These are phyloP conservation scores for Ammospiza caudacuta DNA, from an alignment of 2,113 vertebrate genomes.

Conservation along the genomic window DNA sequence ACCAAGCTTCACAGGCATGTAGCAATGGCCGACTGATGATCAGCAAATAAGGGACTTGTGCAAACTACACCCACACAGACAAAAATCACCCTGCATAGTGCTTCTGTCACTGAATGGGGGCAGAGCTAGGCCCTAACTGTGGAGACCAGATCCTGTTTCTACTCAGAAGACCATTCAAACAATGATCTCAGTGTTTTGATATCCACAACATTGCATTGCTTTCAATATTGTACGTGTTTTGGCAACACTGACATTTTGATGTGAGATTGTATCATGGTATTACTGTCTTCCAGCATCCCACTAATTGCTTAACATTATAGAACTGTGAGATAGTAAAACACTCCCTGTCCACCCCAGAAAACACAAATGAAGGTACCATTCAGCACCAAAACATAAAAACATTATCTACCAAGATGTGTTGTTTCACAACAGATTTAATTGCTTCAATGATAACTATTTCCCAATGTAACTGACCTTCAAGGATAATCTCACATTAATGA, in stretches of 20 bases:
- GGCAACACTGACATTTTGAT: background rate
- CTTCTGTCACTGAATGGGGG: background rate
- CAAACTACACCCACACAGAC: background rate
- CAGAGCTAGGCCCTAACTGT: background rate
- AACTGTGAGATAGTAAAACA: background rate
- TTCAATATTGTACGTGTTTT: background rate
- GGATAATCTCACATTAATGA: background rate
- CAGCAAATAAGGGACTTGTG: background rate
- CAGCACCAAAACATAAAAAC: background rate
- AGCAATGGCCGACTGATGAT: background rate
- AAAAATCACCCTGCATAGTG: background rate
- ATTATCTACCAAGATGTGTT: background rate
- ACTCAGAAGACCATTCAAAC: background rate
- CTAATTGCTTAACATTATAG: background rate
- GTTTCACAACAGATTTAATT: background rate
- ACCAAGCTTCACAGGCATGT: background rate
- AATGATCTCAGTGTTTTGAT: background rate
- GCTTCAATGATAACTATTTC: background rate
- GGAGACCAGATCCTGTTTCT: background rate
- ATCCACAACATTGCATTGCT: background rate
- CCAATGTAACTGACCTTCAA: background rate
- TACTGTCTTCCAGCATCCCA: background rate
- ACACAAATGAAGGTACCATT: background rate
- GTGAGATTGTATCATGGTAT: background rate
- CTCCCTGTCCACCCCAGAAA: background rate